Base-by-base conservation (phyloP, 2,888 invertebrate genomes). In the Sesia bembeciformis region DNA sequence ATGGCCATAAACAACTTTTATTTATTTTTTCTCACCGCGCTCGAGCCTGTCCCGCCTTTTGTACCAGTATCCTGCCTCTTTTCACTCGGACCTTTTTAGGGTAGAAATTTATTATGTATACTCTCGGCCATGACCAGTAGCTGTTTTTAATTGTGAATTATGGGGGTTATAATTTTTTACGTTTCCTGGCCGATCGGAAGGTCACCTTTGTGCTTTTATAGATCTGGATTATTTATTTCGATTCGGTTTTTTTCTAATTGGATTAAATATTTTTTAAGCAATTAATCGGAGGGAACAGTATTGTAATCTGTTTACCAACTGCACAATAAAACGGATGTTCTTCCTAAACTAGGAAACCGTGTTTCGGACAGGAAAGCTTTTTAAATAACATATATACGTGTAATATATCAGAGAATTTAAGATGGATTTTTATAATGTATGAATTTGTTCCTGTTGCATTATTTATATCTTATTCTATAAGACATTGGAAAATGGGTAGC, bases 141-240 rank as follows among this genome's bases (percentile, higher is more conserved):
- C 89, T 70, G 81, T 65, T 78, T 85, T 83, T 88, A 87, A 89
- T 89, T 89, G 88, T 89, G 87, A 89, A 83, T 81, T 88, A 89
- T 88, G 88, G 76, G 76, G 77, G 76, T 80, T 75, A 73, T 64
- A 62, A 4, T 51, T 67, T 73, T 66, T 67, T 67, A 66, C 73
- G 70, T 78, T 82, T 84, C 83, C 81, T 78, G 79, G 71, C 77
- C 70, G 76, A 71, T 79, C 75, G 76, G 82, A 85, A 85, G 85
- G 81, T 87, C 77, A 83, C 76, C 70, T 81, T 85, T 81, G 76
- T 80, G 65, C 73, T 79, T 81, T 80, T 76, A 77, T 76, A 75
- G 74, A 74, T 68, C 65, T 63, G 74, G 69, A 77, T 78, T 81
- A 78, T 76, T 74, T 73, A 74, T 81, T 74, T 72, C 62, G 64